Conservation (phyloP, 2,797 vertebrate genomes). For the Gymnoscopelus braueri region DNA sequence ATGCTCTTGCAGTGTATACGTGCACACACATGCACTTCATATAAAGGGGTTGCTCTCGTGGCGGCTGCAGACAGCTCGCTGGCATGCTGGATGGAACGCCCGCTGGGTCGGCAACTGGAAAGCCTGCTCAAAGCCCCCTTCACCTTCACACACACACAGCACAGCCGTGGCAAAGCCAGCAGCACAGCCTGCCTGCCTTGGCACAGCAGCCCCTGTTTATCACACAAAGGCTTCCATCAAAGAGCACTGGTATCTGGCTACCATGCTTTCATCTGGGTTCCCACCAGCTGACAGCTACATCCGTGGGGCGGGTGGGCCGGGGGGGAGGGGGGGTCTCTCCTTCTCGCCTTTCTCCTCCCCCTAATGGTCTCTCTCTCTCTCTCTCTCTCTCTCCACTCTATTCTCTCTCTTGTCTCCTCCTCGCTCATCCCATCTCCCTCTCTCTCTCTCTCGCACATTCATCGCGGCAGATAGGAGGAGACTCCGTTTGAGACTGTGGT, state of each 20-base stretch:
- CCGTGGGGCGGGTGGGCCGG: slow-evolving; percentile 66
- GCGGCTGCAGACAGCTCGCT: slow-evolving; percentile 60
- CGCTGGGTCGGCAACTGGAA: slow-evolving; percentile 71
- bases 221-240: slow-evolving; percentile 85
- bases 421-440: slow-evolving; percentile 8
- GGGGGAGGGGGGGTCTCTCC: slow-evolving; percentile 16
- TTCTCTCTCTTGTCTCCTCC: slow-evolving; percentile 35
- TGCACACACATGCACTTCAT: not conserved
- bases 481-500: slow-evolving; percentile 67
- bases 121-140: slow-evolving; percentile 73
- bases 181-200: not conserved
- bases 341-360: not conserved
- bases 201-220: slow-evolving; percentile 72
- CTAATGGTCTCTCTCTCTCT: slow-evolving; percentile 11
- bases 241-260: slow-evolving; percentile 78
- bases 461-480: slow-evolving; percentile 64
- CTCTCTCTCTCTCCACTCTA: slow-evolving; percentile 23
- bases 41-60: slow-evolving; percentile 16
- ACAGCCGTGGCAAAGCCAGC: slow-evolving; percentile 23
- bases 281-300: slow-evolving; percentile 82
- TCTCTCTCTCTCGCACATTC: slow-evolving; percentile 61
- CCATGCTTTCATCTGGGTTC: slow-evolving; percentile 84
- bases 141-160: slow-evolving; percentile 68
- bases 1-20: not conserved
- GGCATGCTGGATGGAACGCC: slow-evolving; percentile 68